Base-by-base conservation (phyloP, 1,140 invertebrate genomes). In the Manduca sexta region DNA sequence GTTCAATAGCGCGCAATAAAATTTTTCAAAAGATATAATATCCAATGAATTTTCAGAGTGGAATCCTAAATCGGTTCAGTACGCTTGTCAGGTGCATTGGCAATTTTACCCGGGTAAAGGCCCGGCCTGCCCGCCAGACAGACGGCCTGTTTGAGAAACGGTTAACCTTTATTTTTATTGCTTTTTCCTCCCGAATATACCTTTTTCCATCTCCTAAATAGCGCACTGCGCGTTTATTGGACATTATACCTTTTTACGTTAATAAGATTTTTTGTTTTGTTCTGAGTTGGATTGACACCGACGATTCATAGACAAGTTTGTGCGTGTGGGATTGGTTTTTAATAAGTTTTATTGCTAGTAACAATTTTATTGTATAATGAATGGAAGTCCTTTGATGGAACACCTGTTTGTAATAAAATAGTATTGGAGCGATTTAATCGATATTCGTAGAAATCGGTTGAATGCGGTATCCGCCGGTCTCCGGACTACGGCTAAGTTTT, bases 131-230 rank as follows among this genome's bases (percentile, higher is more conserved):
- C 40, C 47, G 34, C 41, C 16, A 33, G 48, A 45, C 51, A 44
- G 44, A 47, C 42, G 21, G 43, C 16, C 61, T 60, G 44, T 68
- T 63, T 56, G 56, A 55, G 58, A 65, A 60, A 62, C 64, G 61
- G 55, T 60, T 64, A 61, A 64, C 63, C 56, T 65, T 75, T 65
- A 60, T 59, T 69, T 74, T 75, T 74, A 73, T 71, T 67, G 47
- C 48, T 33, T 55, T 48, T n/a, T 37, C 39, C 44, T 43, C 17
- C 42, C 46, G 51, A 46, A 55, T 51, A 45, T 50, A 34, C 51
- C 51, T 42, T 50, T 47, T 46, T 49, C 33, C 40, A 45, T 41
- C 17, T 44, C 33, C 11, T 43, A 42, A 39, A 49, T 45, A 29
- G 37, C 43, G 14, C 35, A 30, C 45, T 40, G 43, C 30, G 37